Evolutionary conservation across 1,140 invertebrate genomes (phyloP), one percentile per base, ranked within the genome.

Genomic region (Zaprionus inermis): DNA sequence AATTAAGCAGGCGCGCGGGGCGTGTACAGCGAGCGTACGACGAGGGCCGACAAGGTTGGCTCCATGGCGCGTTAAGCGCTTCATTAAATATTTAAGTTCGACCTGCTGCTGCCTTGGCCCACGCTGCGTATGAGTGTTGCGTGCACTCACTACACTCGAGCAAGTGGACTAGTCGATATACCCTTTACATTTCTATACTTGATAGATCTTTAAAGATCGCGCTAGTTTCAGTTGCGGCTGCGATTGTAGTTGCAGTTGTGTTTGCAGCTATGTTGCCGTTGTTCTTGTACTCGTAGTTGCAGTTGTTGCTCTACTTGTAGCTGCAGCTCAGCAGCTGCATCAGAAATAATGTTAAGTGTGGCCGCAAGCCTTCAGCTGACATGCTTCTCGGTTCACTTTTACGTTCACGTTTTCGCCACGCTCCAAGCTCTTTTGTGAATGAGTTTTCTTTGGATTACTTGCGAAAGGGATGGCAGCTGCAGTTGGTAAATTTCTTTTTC

Each of bases 271-370:
- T 28, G 28, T 28, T 28, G 28, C 6, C 2, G 28, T 28, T 36
- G 34, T 12, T 5, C 16, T 72, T 56, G 68, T 55, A 57, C 66
- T 57, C 56, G 44, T 46, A 36, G 72, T 74, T 28, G 32, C 54
- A 32, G 30, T 60, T 44, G 34, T 36, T 52, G 41, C 52, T 60
- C 20, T 60, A 69, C 51, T 56, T 38, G 36, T 38, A 38, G 36
- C 10, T 38, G 36, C 11, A 38, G 52, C 24, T 65, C 28, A 71
- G 57, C 18, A 63, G 34, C 38, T 70, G 82, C 83, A 86, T 73
- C 79, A 76, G 56, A 90, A 90, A 90, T 90, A 90, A 90, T 90
- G 86, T 90, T 90, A 90, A 90, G 86, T 90, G 86, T 74, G 77
- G 86, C 86, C 86, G 79, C 79, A 55, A 86, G 86, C 86, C 75